These are phyloP conservation scores for Anguilla rostrata DNA, from an alignment of 2,113 vertebrate species.

Conservation along the genomic window DNA sequence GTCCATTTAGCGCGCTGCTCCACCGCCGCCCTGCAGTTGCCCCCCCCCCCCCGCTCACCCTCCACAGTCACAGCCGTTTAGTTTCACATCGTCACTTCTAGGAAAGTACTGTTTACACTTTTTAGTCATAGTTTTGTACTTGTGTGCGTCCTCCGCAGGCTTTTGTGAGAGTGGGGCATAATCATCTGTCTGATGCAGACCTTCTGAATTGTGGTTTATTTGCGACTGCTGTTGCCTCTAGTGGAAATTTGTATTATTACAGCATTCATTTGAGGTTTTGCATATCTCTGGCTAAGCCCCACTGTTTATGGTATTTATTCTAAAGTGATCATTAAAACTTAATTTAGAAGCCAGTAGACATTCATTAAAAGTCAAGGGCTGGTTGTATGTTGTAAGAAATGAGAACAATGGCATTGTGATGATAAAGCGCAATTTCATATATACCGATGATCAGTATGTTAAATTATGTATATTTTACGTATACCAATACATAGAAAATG, in stretches of 20 bases:
- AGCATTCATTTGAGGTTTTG: not conserved
- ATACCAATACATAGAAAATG: not conserved
- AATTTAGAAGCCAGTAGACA: too few species aligned
- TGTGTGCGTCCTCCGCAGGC: not conserved
- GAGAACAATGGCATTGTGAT: not conserved
- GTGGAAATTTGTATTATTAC: conserved; percentile 3
- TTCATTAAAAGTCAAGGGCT: too few species aligned
- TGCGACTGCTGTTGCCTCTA: not conserved
- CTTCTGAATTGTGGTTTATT: not conserved
- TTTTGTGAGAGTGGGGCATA: not conserved
- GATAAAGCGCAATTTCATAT: not conserved
- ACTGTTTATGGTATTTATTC: not conserved
- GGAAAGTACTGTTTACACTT: conserved; percentile 9
- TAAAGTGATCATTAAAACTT: not conserved
- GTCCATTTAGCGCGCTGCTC: not conserved
- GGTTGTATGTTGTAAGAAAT: too few species aligned
- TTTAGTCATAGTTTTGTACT: not conserved
- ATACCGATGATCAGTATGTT: not conserved
- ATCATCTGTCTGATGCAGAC: not conserved
- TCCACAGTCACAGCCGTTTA: not conserved
- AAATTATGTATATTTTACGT: not conserved
- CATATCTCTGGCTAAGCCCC: not conserved
- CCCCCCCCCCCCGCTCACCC: not conserved
- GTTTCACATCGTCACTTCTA: not conserved
- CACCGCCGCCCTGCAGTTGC: not conserved